Percentiles rank a stretch among this genome's conserved stretches.
Conservation (phyloP, 2,113 vertebrate species). For the Thunnus maccoyii region DNA sequence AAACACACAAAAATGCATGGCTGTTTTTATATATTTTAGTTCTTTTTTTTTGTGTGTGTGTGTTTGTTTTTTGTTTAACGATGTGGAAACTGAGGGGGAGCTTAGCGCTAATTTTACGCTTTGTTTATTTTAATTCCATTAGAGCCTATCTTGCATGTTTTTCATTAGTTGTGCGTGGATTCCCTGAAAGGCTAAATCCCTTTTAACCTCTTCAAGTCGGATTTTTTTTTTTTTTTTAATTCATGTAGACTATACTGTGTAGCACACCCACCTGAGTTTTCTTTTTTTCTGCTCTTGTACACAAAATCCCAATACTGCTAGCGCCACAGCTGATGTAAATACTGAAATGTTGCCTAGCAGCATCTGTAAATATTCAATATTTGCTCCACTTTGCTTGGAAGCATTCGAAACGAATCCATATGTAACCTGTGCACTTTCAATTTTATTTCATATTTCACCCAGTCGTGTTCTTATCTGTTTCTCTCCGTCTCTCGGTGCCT, state of each 20-base stretch:
- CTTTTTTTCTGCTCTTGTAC: background rate
- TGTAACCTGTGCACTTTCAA: slow-evolving; percentile 18
- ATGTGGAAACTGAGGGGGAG: slow-evolving; percentile 56
- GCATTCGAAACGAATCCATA: slow-evolving; percentile 12
- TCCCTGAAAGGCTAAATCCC: slow-evolving; percentile 61
- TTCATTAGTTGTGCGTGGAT: slow-evolving; percentile 56
- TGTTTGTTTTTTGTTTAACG: slow-evolving; percentile 10
- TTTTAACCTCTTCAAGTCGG: slow-evolving; percentile 49
- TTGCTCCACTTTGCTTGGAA: slow-evolving; percentile 25
- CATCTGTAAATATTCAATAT: slow-evolving; percentile 24
- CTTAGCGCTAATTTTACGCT: slow-evolving; percentile 70
- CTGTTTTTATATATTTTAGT: background rate
- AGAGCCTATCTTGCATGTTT: slow-evolving; percentile 62
- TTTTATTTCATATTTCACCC: slow-evolving; percentile 27
- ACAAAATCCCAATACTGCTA: background rate
- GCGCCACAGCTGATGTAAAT: background rate
- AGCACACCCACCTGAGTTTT: slow-evolving; percentile 31
- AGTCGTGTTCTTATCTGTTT: slow-evolving; percentile 19
- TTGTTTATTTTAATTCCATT: slow-evolving; percentile 74
- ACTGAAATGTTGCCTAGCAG: slow-evolving; percentile 6
- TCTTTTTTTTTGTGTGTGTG: background rate
- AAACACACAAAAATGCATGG: background rate
- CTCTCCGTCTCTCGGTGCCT: slow-evolving; percentile 11
- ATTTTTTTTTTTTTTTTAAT: background rate
- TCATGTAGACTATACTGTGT: background rate